Conservation (phyloP, 2,888 invertebrate species). For the Falcaria lacertinaria region DNA sequence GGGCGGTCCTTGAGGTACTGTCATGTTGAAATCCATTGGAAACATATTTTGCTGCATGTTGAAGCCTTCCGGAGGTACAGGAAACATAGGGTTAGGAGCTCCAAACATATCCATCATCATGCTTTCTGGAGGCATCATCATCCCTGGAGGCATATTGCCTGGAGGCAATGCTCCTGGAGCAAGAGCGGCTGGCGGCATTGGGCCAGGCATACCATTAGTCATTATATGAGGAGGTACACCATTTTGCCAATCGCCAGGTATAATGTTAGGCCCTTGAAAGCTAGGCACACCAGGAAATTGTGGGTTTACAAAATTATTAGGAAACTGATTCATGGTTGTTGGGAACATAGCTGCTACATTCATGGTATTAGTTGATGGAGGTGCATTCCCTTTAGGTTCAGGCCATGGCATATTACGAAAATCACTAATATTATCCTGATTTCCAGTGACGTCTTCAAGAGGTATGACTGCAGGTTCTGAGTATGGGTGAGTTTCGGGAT, state of each 20-base stretch:
- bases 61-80: conserved; percentile 50
- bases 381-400: conserved; percentile 86
- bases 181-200: conserved; percentile 47
- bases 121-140: conserved; percentile 70
- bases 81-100: conserved; percentile 25
- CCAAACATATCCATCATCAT: conserved; percentile 48
- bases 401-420: conserved; percentile 90
- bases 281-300: conserved; percentile 66
- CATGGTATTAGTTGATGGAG: conserved; percentile 47
- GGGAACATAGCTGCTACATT: conserved; percentile 71
- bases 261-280: conserved; percentile 62
- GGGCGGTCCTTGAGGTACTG: conserved; percentile 50
- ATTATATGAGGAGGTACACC: conserved; percentile 59
- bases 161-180: conserved; percentile 54
- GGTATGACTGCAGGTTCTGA: conserved; percentile 92
- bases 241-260: conserved; percentile 61
- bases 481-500: conserved; percentile 87
- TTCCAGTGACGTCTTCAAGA: conserved; percentile 91
- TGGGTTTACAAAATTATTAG: conserved; percentile 63
- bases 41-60: conserved; percentile 72
- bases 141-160: conserved; percentile 49
- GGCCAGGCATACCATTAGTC: conserved; percentile 53
- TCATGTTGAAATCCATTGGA: conserved; percentile 74
- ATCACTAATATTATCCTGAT: conserved; percentile 89
- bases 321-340: conserved; percentile 65